These are phyloP conservation scores for Pygmarrhopalites habei DNA, from an alignment of 1,140 invertebrate species.

Conservation along the genomic window DNA sequence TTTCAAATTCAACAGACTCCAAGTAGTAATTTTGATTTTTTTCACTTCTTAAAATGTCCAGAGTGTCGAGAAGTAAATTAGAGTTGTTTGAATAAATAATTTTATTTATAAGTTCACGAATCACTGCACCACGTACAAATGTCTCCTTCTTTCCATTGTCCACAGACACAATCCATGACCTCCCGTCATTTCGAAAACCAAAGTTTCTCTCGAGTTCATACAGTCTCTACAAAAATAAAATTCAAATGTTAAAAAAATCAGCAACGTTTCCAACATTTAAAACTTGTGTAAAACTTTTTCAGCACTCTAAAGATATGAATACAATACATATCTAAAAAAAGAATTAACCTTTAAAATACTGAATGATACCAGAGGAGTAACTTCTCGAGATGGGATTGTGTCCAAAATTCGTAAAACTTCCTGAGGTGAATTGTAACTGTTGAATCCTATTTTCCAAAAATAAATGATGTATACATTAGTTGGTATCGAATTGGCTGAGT, in stretches of 20 bases:
- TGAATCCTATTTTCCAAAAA: no score
- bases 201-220: constrained; percentile 50
- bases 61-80: constrained; percentile 46
- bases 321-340: no score
- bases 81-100: constrained; percentile 45
- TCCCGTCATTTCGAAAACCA: constrained; percentile 39
- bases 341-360: constrained; percentile 49
- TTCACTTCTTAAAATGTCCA: constrained; percentile 46
- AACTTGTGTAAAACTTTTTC: no score
- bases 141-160: constrained; percentile 39
- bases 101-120: constrained; percentile 47
- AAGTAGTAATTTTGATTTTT: constrained; percentile 35
- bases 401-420: constrained; percentile 41
- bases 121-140: constrained; percentile 45
- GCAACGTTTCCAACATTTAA: no score
- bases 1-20: constrained; percentile 44
- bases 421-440: constrained; percentile 39
- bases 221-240: no score
- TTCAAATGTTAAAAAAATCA: no score
- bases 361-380: constrained; percentile 49
- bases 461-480: no score
- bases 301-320: no score
- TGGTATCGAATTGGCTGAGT: no score
- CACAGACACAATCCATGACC: constrained; percentile 19
- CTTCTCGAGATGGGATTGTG: constrained; percentile 46